Base-by-base conservation (phyloP, 2,113 vertebrate genomes). In the Emydocephalus ijimae region DNA sequence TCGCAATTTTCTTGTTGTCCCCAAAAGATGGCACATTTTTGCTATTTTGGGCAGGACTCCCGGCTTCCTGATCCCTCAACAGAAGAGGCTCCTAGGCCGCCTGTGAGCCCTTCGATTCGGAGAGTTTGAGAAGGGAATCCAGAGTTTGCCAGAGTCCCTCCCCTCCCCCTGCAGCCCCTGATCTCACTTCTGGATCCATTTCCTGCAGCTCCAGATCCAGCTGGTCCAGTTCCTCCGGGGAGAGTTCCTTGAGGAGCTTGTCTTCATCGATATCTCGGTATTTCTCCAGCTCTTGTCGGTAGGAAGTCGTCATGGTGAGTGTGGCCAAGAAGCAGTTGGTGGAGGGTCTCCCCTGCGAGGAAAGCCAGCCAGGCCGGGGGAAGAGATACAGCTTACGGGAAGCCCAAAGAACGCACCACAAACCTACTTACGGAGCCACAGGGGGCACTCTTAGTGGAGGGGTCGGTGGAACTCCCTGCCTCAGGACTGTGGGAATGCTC, bases 231-330 rank as follows among this genome's bases (percentile, higher is more conserved):
- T 99, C 98, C 89, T 98, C 98, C 0, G 98, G 95, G 0, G 98
- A 99, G 96, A 99, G 96, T 92, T 98, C 98, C 95, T 2, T 97
- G 93, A 99, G 98, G 97, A 99, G 98, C 94, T 98, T 98, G 95
- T 99, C 99, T 98, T 99, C 99, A 5, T 99, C 99, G 24, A 99
- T 99, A 97, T 99, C 98, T 95, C 98, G 98, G 94, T 99, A 99
- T 94, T 98, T 98, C 95, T 99, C 98, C 93, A 98, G 94, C 89
- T 98, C 98, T 93, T 98, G 97, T 87, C 94, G 97, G 96, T 97
- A 97, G 0, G 97, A 97, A 0, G 95, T 96, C 81, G 96, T 97
- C 97, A 98, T 98, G 96, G 93, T 91, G 57, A 96, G 92, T 87
- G 23, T 0, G 3, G 88, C 7, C 91, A 87, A 54, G 90, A 9